Evolutionary conservation across 2,113 vertebrate species (phyloP).

Genomic region (Melanostigma gelatinosum): DNA sequence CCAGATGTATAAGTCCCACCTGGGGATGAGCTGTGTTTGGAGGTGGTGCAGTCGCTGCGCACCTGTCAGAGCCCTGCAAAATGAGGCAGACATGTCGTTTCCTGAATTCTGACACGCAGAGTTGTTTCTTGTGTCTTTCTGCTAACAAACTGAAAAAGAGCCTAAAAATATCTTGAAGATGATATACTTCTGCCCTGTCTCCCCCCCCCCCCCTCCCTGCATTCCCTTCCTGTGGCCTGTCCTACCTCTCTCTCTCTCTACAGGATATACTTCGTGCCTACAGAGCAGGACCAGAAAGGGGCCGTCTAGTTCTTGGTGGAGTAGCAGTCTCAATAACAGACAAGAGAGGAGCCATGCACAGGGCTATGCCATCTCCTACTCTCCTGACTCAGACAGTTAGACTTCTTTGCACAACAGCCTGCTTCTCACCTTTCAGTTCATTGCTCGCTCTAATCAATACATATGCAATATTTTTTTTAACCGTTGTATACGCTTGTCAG

Average conservation of each 20-base stretch:
- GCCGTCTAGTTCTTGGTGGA: slow-evolving; percentile 67
- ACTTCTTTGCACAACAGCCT: slow-evolving; percentile 66
- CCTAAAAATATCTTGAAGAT: slow-evolving; percentile 52
- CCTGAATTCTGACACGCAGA: slow-evolving; percentile 25
- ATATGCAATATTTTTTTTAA: not conserved
- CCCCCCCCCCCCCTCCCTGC: not conserved
- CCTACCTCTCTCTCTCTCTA: slow-evolving; percentile 37
- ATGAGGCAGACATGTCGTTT: slow-evolving; percentile 30
- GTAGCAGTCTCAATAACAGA: slow-evolving; percentile 22
- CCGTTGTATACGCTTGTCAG: slow-evolving; percentile 38
- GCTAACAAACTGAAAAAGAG: slow-evolving; percentile 29
- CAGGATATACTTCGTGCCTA: slow-evolving; percentile 82
- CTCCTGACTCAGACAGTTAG: slow-evolving; percentile 59
- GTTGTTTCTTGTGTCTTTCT: slow-evolving; percentile 29
- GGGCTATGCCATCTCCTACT: slow-evolving; percentile 38
- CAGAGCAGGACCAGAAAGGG: slow-evolving; percentile 81
- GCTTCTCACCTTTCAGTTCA: slow-evolving; percentile 42
- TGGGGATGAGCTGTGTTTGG: slow-evolving; percentile 69
- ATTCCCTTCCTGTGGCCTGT: not conserved
- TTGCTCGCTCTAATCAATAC: slow-evolving; percentile 21
- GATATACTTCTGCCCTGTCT: slow-evolving; percentile 40
- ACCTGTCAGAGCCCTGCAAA: slow-evolving; percentile 64
- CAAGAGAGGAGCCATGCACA: slow-evolving; percentile 31
- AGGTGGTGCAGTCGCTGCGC: slow-evolving; percentile 61
- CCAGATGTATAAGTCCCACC: slow-evolving; percentile 73